Base-by-base conservation (phyloP, 2,797 vertebrate genomes). In the Hybognathus amarus region DNA sequence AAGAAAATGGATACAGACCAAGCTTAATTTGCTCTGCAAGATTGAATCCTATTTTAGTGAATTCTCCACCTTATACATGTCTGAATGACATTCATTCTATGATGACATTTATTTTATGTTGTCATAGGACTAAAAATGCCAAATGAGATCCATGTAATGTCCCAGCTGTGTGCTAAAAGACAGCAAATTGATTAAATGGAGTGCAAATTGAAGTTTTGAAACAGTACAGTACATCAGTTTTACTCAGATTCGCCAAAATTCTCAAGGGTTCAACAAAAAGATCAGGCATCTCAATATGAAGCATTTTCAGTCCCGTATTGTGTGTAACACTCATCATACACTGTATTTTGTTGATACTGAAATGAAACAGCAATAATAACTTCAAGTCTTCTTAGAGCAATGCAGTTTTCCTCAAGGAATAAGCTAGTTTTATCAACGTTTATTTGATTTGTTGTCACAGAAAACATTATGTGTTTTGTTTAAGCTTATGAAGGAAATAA, bases 391-490 rank as follows among this genome's bases (percentile, higher is more conserved):
- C 9, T 56, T 56, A 56, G 7, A 66, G 30, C 30, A 66, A 30
- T 63, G 27, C 13, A 6, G 9, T 20, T 64, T 64, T 36, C 27
- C 63, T 27, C 24, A 24, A 61, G 24, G 5, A 63, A 30, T 63
- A 52, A 17, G 15, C 4, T 10, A 2, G 6, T 64, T 67, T 67
- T 38, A 67, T 18, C 4, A 66, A 68, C 11, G n/a, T 67, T 40
- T 20, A 12, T 68, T 36, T 27, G n/a, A 24, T 9, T 17, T 42
- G 36, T 42, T 42, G 17, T 77, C 4, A 10, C n/a, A 63, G 8
- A 77, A 63, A 77, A 63, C 30, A 22, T 20, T 18, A 47, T 36
- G 27, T 59, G 63, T 67, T 67, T 67, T 66, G 33, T 66, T 36
- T 67, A 18, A 67, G 54, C 54, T 27, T 61, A 1, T 77, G 38